These are phyloP conservation scores for Lottia gigantea DNA, from an alignment of 2,888 invertebrate genomes.

Conservation along the genomic window DNA sequence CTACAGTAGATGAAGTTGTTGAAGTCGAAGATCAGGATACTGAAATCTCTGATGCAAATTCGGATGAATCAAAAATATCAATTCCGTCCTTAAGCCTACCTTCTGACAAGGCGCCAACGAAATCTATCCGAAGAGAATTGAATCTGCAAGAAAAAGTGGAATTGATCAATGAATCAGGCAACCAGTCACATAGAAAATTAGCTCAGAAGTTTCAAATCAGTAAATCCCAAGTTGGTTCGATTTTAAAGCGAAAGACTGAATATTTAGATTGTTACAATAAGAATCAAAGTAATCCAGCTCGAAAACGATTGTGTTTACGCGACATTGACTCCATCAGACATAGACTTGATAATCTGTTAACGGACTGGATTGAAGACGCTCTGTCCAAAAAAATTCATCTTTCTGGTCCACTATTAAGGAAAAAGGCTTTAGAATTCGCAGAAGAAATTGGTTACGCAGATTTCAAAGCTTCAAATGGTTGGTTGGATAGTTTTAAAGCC, in stretches of 20 bases:
- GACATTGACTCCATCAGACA: slow-evolving; percentile 8
- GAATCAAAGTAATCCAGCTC: neutral
- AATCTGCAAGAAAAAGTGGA: slow-evolving; percentile 24
- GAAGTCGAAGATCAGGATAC: no score
- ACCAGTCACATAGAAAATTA: slow-evolving; percentile 21
- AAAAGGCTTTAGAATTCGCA: slow-evolving; percentile 25
- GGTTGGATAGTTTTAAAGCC: slow-evolving; percentile 23
- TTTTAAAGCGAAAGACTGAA: slow-evolving; percentile 23
- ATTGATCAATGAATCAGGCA: slow-evolving; percentile 16
- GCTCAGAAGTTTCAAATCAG: slow-evolving; percentile 23
- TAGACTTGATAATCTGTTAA: slow-evolving; percentile 10
- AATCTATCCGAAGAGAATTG: slow-evolving; percentile 12
- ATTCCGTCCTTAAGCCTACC: no score
- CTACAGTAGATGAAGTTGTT: no score
- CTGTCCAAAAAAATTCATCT: slow-evolving; percentile 16
- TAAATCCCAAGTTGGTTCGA: slow-evolving; percentile 22
- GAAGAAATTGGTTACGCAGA: slow-evolving; percentile 11
- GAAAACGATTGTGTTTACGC: neutral
- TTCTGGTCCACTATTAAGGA: slow-evolving; percentile 26
- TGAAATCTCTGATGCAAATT: no score
- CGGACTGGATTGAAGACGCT: slow-evolving; percentile 19
- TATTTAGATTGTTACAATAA: slow-evolving; percentile 19
- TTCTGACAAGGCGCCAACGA: no score
- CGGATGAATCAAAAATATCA: no score
- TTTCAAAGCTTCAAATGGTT: slow-evolving; percentile 30